A percentile compares a stretch with the other conserved stretches of the same genome.
These are phyloP conservation scores for Channa striata DNA, from an alignment of 2,797 vertebrate genomes.

Conservation along the genomic window DNA sequence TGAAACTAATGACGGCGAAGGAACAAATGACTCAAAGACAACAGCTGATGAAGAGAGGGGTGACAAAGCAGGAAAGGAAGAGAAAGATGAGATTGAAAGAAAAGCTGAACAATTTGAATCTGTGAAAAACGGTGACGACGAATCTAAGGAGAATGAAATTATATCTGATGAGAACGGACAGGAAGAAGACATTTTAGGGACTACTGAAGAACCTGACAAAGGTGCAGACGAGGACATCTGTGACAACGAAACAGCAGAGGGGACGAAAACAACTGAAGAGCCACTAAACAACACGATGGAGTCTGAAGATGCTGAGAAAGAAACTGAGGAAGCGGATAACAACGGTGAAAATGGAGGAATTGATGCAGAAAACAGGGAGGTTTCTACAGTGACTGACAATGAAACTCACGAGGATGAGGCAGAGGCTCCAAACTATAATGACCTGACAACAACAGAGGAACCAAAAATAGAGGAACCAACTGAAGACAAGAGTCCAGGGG, in stretches of 20 bases:
- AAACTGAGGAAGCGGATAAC: constrained; percentile 4
- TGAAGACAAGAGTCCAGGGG: constrained; percentile 27
- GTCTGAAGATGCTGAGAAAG: constrained; percentile 20
- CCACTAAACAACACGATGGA: not conserved
- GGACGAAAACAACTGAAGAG: constrained; percentile 10
- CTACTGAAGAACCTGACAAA: constrained; percentile 29
- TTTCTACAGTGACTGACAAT: constrained; percentile 14
- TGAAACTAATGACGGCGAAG: constrained; percentile 18
- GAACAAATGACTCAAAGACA: constrained; percentile 3
- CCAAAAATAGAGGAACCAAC: constrained; percentile 14
- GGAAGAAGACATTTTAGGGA: constrained; percentile 26
- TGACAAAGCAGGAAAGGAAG: constrained; percentile 24
- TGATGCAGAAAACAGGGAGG: constrained; percentile 65
- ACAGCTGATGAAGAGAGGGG: constrained; percentile 24
- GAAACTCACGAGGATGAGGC: constrained; percentile 2
- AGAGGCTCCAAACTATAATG: constrained; percentile 13
- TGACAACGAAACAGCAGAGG: constrained; percentile 29
- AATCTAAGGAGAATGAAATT: constrained; percentile 19
- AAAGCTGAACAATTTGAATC: constrained; percentile 28
- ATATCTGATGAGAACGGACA: constrained; percentile 17
- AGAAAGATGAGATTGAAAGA: constrained; percentile 20
- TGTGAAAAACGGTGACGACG: constrained; percentile 8
- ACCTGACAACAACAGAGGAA: not conserved
- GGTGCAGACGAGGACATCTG: constrained; percentile 11
- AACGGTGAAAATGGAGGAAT: constrained; percentile 36